These are phyloP conservation scores for Lathronympha strigana DNA, from an alignment of 2,888 invertebrate genomes.

Conservation along the genomic window DNA sequence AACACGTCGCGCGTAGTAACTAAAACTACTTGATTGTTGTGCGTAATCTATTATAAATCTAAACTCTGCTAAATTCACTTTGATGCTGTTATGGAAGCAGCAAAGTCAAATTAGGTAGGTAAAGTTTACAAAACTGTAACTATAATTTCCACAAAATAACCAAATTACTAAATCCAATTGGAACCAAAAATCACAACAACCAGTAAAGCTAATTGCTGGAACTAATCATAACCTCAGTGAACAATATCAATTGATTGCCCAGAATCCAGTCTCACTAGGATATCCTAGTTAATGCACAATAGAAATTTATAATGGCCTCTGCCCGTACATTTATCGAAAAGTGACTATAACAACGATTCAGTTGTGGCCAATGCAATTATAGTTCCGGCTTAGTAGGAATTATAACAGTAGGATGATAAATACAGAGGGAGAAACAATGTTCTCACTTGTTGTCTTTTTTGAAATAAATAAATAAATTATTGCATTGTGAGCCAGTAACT, in stretches of 20 bases:
- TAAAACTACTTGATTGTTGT: too few relatives aligned
- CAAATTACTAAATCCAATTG: not conserved
- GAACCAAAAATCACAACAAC: not conserved
- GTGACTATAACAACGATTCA: conserved; percentile 77
- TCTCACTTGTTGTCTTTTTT: too few relatives aligned
- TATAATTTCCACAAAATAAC: not conserved
- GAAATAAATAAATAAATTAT: too few relatives aligned
- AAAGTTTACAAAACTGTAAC: not conserved
- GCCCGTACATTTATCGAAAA: conserved; percentile 77
- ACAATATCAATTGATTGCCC: conserved; percentile 30
- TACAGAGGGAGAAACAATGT: not conserved
- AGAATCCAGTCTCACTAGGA: conserved; percentile 27
- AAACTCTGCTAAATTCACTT: too few relatives aligned
- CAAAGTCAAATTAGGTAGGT: too few relatives aligned
- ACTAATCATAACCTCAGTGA: conserved; percentile 4
- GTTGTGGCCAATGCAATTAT: conserved; percentile 81
- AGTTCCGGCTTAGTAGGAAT: conserved; percentile 50
- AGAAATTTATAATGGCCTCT: conserved; percentile 57
- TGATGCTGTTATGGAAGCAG: too few relatives aligned
- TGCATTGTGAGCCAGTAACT: too few relatives aligned
- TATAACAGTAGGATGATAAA: conserved; percentile 31
- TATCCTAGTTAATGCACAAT: conserved; percentile 43
- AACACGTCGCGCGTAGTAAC: too few relatives aligned
- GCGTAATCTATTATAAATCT: too few relatives aligned
- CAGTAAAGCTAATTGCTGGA: conserved; percentile 27